phyloP scores from a whole-genome alignment of 2,888 invertebrate genomes.

The Antheraea yamamai region DNA sequence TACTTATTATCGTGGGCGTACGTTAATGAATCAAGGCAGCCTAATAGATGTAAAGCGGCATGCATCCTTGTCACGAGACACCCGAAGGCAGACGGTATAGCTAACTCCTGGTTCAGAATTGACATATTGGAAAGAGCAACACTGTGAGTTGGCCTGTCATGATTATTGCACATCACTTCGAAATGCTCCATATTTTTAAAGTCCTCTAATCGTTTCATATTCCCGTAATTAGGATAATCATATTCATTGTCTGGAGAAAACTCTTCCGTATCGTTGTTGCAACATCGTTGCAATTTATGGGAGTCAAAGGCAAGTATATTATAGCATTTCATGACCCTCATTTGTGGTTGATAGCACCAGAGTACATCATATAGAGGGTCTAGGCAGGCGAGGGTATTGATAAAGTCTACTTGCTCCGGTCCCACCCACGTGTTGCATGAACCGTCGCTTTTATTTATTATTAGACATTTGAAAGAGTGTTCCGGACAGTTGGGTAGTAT shows the following conservation, averaged over 20 bases:
- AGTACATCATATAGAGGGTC: conserved; percentile 96
- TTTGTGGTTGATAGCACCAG: conserved; percentile 92
- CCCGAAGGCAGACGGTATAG: conserved; percentile 87
- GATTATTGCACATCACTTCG: conserved; percentile 56
- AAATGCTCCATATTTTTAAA: conserved; percentile 66
- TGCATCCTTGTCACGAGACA: conserved; percentile 91
- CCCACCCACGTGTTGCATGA: conserved; percentile 92
- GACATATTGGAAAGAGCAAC: conserved; percentile 76
- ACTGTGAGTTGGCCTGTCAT: conserved; percentile 54
- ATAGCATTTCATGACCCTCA: conserved; percentile 86
- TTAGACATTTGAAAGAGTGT: conserved; percentile 91
- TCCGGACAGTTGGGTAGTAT: conserved; percentile 91
- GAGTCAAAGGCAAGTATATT: conserved; percentile 92
- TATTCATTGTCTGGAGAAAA: conserved; percentile 47
- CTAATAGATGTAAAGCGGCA: conserved; percentile 94
- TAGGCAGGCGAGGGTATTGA: conserved; percentile 89
- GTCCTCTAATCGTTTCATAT: conserved; percentile 70
- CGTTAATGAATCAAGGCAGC: conserved; percentile 94
- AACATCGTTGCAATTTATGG: conserved; percentile 68
- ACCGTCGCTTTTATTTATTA: conserved; percentile 94
- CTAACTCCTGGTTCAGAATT: conserved; percentile 90
- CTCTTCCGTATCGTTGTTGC: conserved; percentile 55
- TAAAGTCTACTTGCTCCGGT: conserved; percentile 92
- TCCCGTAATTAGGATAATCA: conserved; percentile 70
- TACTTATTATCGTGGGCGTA: conserved; percentile 88